Percentiles rank a stretch among this genome's conserved stretches.
These are phyloP conservation scores for Brachyhypopomus occidentalis DNA, from an alignment of 2,113 vertebrate genomes.

Conservation along the genomic window DNA sequence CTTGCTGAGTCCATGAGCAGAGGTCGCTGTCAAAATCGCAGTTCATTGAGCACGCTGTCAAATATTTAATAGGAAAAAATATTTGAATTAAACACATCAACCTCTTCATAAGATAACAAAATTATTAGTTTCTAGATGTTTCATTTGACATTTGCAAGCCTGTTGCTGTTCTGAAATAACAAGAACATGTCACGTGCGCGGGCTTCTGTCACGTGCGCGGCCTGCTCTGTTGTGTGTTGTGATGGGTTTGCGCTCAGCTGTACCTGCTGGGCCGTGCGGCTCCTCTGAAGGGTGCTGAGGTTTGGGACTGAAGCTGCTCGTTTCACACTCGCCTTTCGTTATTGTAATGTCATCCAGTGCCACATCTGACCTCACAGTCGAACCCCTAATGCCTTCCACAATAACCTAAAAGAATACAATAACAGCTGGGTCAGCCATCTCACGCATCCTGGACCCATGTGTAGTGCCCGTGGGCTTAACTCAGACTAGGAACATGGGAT, in stretches of 20 bases:
- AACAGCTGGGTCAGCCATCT: too few relatives aligned
- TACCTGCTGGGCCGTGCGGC: constrained; percentile 4
- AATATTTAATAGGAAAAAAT: constrained; percentile 32
- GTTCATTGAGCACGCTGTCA: constrained; percentile 65
- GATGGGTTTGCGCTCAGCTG: neutral
- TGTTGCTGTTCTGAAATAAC: neutral
- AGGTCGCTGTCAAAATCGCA: constrained; percentile 74
- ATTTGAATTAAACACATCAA: neutral
- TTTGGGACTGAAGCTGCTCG: neutral
- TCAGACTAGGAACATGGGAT: too few relatives aligned
- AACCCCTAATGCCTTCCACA: constrained; percentile 72
- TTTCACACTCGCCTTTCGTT: constrained; percentile 43
- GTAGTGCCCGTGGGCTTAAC: too few relatives aligned
- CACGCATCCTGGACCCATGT: too few relatives aligned
- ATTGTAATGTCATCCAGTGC: constrained; percentile 68
- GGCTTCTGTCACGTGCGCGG: too few relatives aligned
- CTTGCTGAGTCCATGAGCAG: constrained; percentile 75
- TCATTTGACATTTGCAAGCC: neutral
- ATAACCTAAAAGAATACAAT: constrained; percentile 64
- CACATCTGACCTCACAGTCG: constrained; percentile 66
- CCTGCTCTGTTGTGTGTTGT: neutral
- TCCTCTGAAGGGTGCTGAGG: constrained; percentile 4
- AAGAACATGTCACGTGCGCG: too few relatives aligned
- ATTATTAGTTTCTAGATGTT: too few relatives aligned
- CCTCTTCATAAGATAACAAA: too few relatives aligned